phyloP scores from a whole-genome alignment of 64 coral and sea anemone genomes.

The Cladopsammia gracilis region DNA sequence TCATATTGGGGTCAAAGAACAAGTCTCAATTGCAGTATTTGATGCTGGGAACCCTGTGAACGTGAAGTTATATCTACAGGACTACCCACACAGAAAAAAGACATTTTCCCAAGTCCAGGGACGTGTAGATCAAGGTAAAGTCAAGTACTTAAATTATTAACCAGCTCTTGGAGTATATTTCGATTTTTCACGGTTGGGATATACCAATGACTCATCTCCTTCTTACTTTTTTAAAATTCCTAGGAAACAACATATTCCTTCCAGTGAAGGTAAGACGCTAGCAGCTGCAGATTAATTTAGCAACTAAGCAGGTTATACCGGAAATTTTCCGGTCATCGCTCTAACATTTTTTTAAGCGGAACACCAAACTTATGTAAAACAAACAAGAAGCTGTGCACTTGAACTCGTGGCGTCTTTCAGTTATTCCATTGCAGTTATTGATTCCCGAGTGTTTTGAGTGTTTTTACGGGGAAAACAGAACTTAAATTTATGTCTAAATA shows the following conservation, averaged over 20 bases:
- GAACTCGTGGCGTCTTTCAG: too few relatives aligned
- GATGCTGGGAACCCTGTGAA: conserved; percentile 68
- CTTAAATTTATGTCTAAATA: too few relatives aligned
- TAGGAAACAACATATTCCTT: conserved; percentile 40
- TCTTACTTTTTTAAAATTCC: neutral
- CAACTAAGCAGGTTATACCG: too few relatives aligned
- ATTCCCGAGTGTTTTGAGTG: too few relatives aligned
- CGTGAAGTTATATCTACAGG: conserved; percentile 84
- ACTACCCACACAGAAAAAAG: conserved; percentile 88
- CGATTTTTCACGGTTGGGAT: neutral
- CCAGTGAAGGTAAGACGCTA: conserved; percentile 55
- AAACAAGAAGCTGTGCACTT: too few relatives aligned
- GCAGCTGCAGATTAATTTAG: neutral
- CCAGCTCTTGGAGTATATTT: too few relatives aligned
- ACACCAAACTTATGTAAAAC: too few relatives aligned
- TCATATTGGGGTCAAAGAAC: conserved; percentile 80
- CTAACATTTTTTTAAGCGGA: too few relatives aligned
- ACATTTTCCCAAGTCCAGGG: conserved; percentile 83
- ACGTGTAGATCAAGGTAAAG: neutral
- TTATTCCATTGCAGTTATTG: too few relatives aligned
- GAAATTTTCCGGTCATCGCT: too few relatives aligned
- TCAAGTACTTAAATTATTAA: neutral
- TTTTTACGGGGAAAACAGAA: too few relatives aligned
- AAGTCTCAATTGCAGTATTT: conserved; percentile 73
- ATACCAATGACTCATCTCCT: neutral